phyloP scores from a whole-genome alignment of 2,888 invertebrate species.

The Heteromurus nitidus region DNA sequence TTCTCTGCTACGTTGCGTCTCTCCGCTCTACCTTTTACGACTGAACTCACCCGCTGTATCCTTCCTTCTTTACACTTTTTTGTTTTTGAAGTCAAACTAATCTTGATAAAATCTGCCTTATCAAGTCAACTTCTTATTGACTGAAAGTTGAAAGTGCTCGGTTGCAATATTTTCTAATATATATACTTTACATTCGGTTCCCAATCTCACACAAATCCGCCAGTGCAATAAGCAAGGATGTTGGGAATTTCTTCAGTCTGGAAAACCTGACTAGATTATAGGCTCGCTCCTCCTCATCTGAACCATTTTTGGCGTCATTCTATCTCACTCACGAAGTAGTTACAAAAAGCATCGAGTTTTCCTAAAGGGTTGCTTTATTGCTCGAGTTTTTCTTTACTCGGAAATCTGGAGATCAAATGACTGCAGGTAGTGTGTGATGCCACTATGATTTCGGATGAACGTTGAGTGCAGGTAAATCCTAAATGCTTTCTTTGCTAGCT shows the following conservation, averaged over 20 bases:
- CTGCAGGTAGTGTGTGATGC: constrained; percentile 45
- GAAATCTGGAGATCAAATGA: constrained; percentile 63
- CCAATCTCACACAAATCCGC: constrained; percentile 42
- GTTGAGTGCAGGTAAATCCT: neutral
- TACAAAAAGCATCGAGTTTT: constrained; percentile 35
- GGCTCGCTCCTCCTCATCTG: neutral
- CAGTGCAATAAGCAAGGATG: too few relatives aligned
- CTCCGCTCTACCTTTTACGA: too few relatives aligned
- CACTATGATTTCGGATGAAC: neutral
- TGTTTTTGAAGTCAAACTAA: too few relatives aligned
- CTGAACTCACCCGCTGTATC: too few relatives aligned
- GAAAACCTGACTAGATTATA: too few relatives aligned
- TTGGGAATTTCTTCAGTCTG: too few relatives aligned
- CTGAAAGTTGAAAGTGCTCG: constrained; percentile 46
- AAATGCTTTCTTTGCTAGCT: neutral
- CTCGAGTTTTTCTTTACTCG: constrained; percentile 40
- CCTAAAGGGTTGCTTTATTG: constrained; percentile 57
- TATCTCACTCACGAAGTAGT: neutral
- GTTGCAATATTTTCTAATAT: constrained; percentile 26
- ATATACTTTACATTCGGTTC: constrained; percentile 27
- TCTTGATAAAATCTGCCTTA: constrained; percentile 52
- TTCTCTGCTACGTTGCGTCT: neutral
- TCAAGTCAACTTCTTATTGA: constrained; percentile 55
- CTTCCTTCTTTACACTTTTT: too few relatives aligned
- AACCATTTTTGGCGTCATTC: constrained; percentile 1